Percentiles rank a stretch among this genome's conserved stretches.
Conservation (phyloP, 2,797 vertebrate genomes). For the Babyrousa celebensis region DNA sequence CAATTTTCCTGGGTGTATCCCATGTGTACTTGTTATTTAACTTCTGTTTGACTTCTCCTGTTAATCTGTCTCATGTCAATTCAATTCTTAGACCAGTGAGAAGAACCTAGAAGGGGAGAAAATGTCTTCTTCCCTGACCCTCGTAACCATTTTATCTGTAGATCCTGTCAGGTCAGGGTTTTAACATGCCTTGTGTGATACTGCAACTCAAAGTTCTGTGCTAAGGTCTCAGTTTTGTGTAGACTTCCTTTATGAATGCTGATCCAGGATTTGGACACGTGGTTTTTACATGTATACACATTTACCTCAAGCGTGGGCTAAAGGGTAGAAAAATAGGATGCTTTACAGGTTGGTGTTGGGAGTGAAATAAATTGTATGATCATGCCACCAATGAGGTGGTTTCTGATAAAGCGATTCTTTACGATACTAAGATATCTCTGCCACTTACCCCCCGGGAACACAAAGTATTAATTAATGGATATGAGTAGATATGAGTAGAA, state of each 20-base stretch:
- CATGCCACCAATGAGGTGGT: constrained; percentile 8
- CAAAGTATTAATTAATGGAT: constrained; percentile 58
- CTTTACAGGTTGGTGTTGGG: not conserved
- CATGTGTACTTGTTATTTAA: not conserved
- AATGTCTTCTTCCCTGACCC: not conserved
- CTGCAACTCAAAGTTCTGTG: not conserved
- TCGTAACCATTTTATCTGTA: not conserved
- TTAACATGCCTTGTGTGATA: not conserved
- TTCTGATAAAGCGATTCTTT: constrained; percentile 67
- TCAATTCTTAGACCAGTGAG: not conserved
- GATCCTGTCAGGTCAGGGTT: not conserved
- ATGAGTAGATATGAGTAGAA: constrained; percentile 63
- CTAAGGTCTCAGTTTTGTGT: constrained; percentile 13
- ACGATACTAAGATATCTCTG: constrained; percentile 3
- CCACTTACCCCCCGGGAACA: constrained; percentile 30
- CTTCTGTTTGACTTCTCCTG: not conserved
- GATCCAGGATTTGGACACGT: not conserved
- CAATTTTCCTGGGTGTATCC: not conserved
- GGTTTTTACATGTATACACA: not conserved
- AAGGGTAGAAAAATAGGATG: constrained; percentile 17
- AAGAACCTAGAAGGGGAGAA: not conserved
- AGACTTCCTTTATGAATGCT: constrained; percentile 31
- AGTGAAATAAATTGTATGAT: constrained; percentile 16
- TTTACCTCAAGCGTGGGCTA: not conserved
- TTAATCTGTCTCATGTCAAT: not conserved